Base-by-base conservation (phyloP, 2,888 invertebrate genomes). In the Hylaea fasciaria region DNA sequence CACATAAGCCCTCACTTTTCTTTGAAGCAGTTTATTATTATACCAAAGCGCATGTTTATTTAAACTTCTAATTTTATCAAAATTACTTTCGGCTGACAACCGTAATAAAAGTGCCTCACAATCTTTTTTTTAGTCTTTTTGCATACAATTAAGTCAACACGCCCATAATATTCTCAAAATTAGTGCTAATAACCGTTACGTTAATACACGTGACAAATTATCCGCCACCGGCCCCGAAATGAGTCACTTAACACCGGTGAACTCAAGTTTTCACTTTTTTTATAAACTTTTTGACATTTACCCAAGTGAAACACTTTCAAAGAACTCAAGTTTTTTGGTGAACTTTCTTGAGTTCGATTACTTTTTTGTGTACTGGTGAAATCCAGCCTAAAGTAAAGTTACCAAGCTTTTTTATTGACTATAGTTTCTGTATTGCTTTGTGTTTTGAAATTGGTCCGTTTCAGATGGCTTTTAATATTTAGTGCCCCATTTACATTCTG, bases 271-370 rank as follows among this genome's bases (percentile, higher is more conserved):
- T 73, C 74, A 64, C 70, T 66, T 65, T 43, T 62, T 22, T 56
- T 62, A 43, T 48, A 50, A 52, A 61, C 70, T 69, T 69, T 72
- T 72, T 74, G 62, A 65, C 69, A 68, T 71, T 76, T 72, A 70
- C 4, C 64, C 41, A 41, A 56, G 44, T 52, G n/a, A 62, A 59
- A 40, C 35, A 52, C 62, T 64, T 37, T 3, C 10, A 37, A 37
- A 37, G 12, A 35, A 35, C 9, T 1, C 37, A n/a, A 37, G 12
- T 12, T 65, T 72, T 69, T 68, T 60, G 22, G 44, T 29, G 37
- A 22, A 45, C 43, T 56, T 52, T 52, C 40, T 57, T 64, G 62
- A 74, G 46, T 73, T 82, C 80, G 77, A 81, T 83, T 78, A 77
- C 70, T 81, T 83, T 22, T 85, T 81, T 81, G 71, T 10, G 40